Conservation (phyloP, 2,888 invertebrate species). For the Ecdyonurus torrentis region DNA sequence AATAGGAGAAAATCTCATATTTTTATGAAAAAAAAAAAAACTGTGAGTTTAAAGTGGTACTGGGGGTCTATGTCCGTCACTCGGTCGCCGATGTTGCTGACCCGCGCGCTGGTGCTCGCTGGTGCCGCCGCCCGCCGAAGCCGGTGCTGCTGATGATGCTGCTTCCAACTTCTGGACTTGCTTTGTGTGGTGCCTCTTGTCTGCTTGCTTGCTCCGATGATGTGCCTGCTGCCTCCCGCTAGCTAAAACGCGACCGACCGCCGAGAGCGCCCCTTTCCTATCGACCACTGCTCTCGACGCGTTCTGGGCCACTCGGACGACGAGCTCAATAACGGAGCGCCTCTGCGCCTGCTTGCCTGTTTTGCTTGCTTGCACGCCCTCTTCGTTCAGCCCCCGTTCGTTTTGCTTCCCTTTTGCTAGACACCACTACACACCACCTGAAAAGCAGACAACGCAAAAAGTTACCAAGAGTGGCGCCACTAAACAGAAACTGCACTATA, state of each 20-base stretch:
- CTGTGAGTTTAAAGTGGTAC: background rate
- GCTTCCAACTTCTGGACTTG: no score
- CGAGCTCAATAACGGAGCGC: background rate
- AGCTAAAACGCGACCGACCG: background rate
- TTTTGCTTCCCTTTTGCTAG: background rate
- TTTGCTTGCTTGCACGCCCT: background rate
- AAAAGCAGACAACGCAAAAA: conserved; percentile 23
- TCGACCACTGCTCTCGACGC: conserved; percentile 16
- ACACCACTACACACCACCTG: conserved; percentile 15
- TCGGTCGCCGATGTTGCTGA: background rate
- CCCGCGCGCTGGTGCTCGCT: background rate
- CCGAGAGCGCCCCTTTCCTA: conserved; percentile 16
- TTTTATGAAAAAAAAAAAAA: background rate
- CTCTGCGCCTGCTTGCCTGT: background rate
- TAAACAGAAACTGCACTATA: background rate
- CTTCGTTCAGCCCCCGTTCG: background rate
- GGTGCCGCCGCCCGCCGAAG: background rate
- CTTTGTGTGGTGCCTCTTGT: background rate
- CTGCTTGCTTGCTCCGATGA: background rate
- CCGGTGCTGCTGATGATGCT: background rate
- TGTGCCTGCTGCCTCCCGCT: background rate
- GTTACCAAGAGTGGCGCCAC: conserved; percentile 7
- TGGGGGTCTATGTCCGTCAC: background rate
- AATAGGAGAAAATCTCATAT: no score
- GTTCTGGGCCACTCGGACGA: conserved; percentile 6